phyloP scores from a whole-genome alignment of 2,888 invertebrate genomes.

The Chrysolina oricalcia region DNA sequence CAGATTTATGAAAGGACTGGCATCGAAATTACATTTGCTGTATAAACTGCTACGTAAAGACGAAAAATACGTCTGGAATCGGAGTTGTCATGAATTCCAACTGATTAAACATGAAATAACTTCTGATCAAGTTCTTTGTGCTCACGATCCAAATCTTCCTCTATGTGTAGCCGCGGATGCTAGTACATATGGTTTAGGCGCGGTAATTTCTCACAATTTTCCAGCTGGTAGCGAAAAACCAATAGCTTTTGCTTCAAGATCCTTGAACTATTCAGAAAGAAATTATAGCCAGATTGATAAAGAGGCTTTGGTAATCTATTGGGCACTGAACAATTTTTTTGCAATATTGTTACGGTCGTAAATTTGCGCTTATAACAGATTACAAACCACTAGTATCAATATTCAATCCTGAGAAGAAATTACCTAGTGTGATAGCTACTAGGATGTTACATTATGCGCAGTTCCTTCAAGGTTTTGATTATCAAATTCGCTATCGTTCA shows the following conservation, averaged over 20 bases:
- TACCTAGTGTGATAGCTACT: background rate
- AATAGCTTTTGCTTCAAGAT: no score
- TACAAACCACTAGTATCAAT: no score
- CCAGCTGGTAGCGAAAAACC: slow-evolving; percentile 30
- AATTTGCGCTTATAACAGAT: no score
- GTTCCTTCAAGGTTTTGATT: background rate
- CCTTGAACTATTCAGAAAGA: no score
- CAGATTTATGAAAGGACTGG: background rate
- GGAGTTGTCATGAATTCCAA: background rate
- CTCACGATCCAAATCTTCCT: no score
- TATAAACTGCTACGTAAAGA: background rate
- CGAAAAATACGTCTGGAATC: background rate
- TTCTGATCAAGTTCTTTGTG: background rate
- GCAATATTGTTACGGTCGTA: no score
- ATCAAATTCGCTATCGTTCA: no score
- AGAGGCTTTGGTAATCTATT: no score
- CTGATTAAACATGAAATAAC: background rate
- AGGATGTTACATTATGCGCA: background rate
- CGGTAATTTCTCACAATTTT: slow-evolving; percentile 34
- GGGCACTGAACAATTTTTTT: no score
- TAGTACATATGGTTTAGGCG: slow-evolving; percentile 35
- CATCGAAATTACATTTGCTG: background rate
- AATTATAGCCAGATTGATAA: no score
- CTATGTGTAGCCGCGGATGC: slow-evolving; percentile 41
- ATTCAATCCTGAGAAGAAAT: no score